Conservation (phyloP, 2,888 invertebrate species). For the Colostygia pectinataria region DNA sequence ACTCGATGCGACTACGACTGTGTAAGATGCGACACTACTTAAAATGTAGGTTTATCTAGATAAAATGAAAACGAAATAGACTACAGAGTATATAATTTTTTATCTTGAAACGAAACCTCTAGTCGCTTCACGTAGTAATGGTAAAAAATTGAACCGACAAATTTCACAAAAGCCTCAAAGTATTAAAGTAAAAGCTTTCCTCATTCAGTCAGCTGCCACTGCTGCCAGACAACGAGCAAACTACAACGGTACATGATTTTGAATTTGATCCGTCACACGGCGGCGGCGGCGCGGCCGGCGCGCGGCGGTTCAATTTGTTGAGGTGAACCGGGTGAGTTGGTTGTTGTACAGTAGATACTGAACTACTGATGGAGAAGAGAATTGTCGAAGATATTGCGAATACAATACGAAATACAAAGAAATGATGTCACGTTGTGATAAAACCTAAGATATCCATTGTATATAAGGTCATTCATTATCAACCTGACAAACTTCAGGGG, state of each 20-base stretch:
- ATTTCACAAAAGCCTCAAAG: constrained; percentile 48
- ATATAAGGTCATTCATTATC: no score
- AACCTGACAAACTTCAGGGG: no score
- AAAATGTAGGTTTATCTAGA: no score
- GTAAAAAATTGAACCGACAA: constrained; percentile 46
- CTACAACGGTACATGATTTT: constrained; percentile 55
- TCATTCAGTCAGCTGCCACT: constrained; percentile 38
- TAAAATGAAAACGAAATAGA: no score
- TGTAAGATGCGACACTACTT: no score
- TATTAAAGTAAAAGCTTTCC: constrained; percentile 43
- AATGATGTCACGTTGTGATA: no score
- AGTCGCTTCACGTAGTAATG: constrained; percentile 22
- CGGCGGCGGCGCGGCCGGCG: constrained; percentile 25
- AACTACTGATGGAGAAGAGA: constrained; percentile 3
- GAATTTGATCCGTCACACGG: constrained; percentile 47
- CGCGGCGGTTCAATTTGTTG: constrained; percentile 35
- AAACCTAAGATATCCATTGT: no score
- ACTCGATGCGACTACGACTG: no score
- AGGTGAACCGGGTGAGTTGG: no score
- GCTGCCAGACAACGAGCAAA: constrained; percentile 39
- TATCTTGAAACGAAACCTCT: no score
- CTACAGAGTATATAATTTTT: no score
- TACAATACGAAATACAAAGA: constrained; percentile 1
- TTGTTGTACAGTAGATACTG: constrained; percentile 22
- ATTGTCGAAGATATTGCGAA: constrained; percentile 5